These are phyloP conservation scores for Himalopsyche kuldschensis DNA, from an alignment of 2,888 invertebrate species.

Conservation along the genomic window DNA sequence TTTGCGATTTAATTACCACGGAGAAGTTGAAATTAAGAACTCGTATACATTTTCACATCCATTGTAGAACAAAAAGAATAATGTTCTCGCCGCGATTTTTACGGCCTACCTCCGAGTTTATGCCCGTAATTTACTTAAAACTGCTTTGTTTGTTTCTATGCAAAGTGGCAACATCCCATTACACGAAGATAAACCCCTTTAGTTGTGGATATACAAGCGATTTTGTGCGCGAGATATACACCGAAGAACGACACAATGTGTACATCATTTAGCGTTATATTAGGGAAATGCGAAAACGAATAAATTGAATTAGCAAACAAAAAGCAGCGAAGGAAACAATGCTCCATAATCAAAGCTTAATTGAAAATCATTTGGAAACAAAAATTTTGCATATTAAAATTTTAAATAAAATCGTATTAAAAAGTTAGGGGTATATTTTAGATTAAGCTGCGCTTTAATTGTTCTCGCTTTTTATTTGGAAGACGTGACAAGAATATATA, in stretches of 20 bases:
- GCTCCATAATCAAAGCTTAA: slow-evolving; percentile 36
- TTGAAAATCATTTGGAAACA: slow-evolving; percentile 31
- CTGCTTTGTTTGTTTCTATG: slow-evolving; percentile 32
- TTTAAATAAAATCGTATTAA: slow-evolving; percentile 14
- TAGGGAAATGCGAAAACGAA: slow-evolving; percentile 35
- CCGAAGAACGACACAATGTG: slow-evolving; percentile 26
- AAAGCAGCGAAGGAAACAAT: slow-evolving; percentile 34
- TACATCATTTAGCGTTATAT: slow-evolving; percentile 3
- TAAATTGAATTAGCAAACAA: slow-evolving; percentile 37
- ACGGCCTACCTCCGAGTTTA: slow-evolving; percentile 30
- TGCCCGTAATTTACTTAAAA: slow-evolving; percentile 36
- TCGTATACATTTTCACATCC: slow-evolving; percentile 29
- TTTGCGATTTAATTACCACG: slow-evolving; percentile 6
- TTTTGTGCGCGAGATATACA: slow-evolving; percentile 18
- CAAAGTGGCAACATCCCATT: slow-evolving; percentile 32
- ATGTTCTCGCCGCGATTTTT: slow-evolving; percentile 33
- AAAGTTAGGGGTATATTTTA: slow-evolving; percentile 15
- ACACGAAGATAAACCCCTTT: slow-evolving; percentile 24
- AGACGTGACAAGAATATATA: slow-evolving; percentile 24
- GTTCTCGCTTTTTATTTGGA: slow-evolving; percentile 24
- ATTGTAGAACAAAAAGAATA: slow-evolving; percentile 34
- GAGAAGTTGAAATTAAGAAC: slow-evolving; percentile 33
- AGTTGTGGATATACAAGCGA: slow-evolving; percentile 13
- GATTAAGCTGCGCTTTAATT: slow-evolving; percentile 25
- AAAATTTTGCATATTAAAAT: slow-evolving; percentile 11